Conservation (phyloP, 1,140 invertebrate species). For the Penaeus chinensis region DNA sequence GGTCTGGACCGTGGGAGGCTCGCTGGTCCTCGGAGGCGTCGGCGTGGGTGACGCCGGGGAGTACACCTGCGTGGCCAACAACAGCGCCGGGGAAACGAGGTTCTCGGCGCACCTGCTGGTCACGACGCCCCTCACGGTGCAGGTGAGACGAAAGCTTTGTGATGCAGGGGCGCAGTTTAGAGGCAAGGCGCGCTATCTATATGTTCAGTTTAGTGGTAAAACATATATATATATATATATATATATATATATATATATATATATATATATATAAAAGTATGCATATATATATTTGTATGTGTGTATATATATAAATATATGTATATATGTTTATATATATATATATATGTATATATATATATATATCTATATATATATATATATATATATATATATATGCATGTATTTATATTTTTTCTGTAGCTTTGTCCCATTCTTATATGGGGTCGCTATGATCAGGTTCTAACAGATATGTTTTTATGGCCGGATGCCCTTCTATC, state of each 20-base stretch:
- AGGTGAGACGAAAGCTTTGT: conserved; percentile 33
- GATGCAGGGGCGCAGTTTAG: not conserved
- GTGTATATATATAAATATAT: not conserved
- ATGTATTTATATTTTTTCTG: not conserved
- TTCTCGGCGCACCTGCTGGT: conserved; percentile 80
- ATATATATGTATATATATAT: not conserved
- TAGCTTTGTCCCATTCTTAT: not conserved
- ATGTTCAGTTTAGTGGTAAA: too few relatives aligned
- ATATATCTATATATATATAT: not conserved
- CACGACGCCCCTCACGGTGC: conserved; percentile 64
- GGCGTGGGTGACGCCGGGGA: conserved; percentile 75
- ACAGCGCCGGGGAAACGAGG: conserved; percentile 79
- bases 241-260: not conserved
- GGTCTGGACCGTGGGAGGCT: conserved; percentile 62
- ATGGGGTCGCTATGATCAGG: too few relatives aligned
- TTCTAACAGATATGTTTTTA: too few relatives aligned
- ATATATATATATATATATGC: not conserved
- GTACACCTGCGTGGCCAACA: conserved; percentile 81
- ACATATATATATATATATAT: not conserved
- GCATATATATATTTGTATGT: too few relatives aligned
- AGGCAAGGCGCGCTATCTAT: not conserved
- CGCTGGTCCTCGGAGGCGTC: conserved; percentile 62
- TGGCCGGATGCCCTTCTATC: too few relatives aligned
- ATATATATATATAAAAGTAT: too few relatives aligned
- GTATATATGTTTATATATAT: not conserved